These are phyloP conservation scores for Sebastes hubbsi DNA, from an alignment of 2,797 vertebrate genomes.

Conservation along the genomic window DNA sequence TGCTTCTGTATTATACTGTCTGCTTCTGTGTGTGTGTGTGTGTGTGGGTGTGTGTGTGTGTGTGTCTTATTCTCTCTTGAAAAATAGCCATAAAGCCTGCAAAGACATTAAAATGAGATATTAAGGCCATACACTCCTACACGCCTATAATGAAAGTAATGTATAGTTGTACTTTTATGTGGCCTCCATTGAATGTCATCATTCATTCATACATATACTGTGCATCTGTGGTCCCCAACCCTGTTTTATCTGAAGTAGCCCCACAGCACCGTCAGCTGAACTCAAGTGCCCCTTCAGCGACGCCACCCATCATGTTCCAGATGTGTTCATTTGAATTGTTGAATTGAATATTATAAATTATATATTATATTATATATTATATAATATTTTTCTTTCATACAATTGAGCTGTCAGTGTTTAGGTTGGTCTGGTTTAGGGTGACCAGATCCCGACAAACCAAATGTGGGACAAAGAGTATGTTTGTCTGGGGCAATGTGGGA, in stretches of 20 bases:
- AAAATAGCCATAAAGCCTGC: conserved; percentile 29
- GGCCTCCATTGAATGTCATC: conserved; percentile 8
- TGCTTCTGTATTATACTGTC: not conserved
- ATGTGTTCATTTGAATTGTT: not conserved
- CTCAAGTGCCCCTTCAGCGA: not conserved
- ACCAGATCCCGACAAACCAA: no score
- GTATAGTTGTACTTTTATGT: conserved; percentile 24
- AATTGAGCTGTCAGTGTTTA: not conserved
- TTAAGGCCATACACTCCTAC: conserved; percentile 25
- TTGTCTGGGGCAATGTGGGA: no score
- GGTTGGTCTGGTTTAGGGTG: no score
- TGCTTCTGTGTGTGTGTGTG: not conserved
- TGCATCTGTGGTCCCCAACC: not conserved
- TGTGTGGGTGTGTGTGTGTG: not conserved
- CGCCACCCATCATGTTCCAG: no score
- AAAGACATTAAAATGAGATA: conserved; percentile 50
- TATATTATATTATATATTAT: no score
- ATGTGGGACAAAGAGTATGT: no score
- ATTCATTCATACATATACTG: not conserved
- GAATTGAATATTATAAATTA: not conserved
- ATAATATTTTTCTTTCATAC: not conserved
- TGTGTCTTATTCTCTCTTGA: not conserved
- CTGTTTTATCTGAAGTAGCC: not conserved
- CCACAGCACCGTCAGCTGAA: not conserved
- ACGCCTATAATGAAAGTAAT: conserved; percentile 40